Base-by-base conservation (phyloP, 2,888 invertebrate genomes). In the Drosophila emarginata region DNA sequence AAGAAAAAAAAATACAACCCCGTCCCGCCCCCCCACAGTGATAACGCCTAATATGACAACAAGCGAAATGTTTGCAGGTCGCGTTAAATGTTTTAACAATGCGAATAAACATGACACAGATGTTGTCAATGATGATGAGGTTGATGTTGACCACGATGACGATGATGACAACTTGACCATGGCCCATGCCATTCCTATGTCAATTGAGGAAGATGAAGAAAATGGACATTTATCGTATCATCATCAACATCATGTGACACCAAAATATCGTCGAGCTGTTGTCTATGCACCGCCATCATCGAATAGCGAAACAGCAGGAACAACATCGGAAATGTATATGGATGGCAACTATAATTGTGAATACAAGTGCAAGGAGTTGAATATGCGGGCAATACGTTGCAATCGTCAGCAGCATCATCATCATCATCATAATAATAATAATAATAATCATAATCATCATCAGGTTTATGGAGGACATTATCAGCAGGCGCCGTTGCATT, bases 1-100 rank as follows among this genome's bases (percentile, higher is more conserved):
- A 2, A 32, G 9, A 32, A 32, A 32, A 7, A 32, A 32, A 32
- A 32, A 32, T 9, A 32, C 2, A 9, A 32, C n/a, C n/a, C n/a
- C n/a, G n/a, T n/a, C n/a, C n/a, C n/a, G n/a, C n/a, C 39, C 26
- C 75, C 77, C 72, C 72, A 79, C 86, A 82, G 86, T 82, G 82
- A 86, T 79, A 80, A 83, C 80, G 89, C 90, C 89, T 89, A 82
- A 89, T 89, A 82, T 87, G 82, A 84, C 45, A 87, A 80, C 75
- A 70, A 70, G 87, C 82, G 45, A 80, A 91, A 90, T 91, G 90
- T 89, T 91, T 91, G 87, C 90, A 90, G 91, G 90, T 91, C 90
- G 89, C 84, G 80, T 77, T 76, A 84, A 85, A 82, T 77, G 67
- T 79, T 86, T 78, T 80, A 74, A 79, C 87, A 86, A 67, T 68